Conservation (phyloP, 2,797 vertebrate genomes). For the Coluber constrictor region DNA sequence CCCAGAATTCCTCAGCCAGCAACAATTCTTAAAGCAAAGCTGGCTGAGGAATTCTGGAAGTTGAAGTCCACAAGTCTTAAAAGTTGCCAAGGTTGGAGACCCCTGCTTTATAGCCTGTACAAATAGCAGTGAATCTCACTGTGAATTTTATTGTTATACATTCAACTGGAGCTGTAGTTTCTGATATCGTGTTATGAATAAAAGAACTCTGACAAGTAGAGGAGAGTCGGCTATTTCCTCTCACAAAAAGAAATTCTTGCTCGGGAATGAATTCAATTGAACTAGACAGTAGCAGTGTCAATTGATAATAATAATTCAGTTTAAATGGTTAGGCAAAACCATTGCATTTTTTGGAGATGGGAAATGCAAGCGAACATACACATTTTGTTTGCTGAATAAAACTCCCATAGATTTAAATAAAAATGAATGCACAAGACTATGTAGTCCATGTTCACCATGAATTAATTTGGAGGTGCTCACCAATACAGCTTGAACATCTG, state of each 20-base stretch:
- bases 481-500: background rate
- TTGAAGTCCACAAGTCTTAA: no score
- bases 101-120: background rate
- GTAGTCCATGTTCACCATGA: background rate
- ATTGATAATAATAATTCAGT: conserved; percentile 44
- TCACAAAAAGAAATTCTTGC: conserved; percentile 25
- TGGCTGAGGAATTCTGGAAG: no score
- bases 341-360: conserved; percentile 26
- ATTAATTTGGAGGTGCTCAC: background rate
- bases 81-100: no score
- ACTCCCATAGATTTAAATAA: background rate
- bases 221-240: conserved; percentile 24
- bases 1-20: no score
- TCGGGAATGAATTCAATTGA: conserved; percentile 27
- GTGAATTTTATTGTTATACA: conserved; percentile 27
- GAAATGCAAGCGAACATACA: conserved; percentile 35
- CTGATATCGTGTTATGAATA: conserved; percentile 3
- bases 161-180: conserved; percentile 19
- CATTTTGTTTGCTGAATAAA: conserved; percentile 48
- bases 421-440: background rate
- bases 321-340: conserved; percentile 54
- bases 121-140: conserved; percentile 22
- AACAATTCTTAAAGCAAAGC: no score
- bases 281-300: conserved; percentile 21
- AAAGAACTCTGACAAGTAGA: conserved; percentile 33